Percentiles rank a stretch among this genome's conserved stretches.
Conservation (phyloP, 1,140 invertebrate genomes). For the Ridgeia piscesae region DNA sequence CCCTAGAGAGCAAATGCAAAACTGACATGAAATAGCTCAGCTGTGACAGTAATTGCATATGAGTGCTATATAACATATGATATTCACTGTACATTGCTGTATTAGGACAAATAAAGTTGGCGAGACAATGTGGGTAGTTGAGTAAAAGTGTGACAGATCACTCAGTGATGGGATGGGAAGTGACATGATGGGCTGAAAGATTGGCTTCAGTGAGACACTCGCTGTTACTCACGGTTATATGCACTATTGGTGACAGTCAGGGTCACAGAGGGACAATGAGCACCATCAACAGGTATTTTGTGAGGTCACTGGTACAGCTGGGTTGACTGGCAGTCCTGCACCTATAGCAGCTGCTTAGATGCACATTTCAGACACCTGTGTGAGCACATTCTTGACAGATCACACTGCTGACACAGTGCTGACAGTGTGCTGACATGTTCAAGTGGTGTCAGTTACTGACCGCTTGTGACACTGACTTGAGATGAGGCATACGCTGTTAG, state of each 20-base stretch:
- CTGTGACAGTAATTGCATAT: background rate
- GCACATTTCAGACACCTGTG: background rate
- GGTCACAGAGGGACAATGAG: background rate
- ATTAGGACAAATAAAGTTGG: background rate
- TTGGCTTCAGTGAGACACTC: background rate
- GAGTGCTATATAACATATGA: background rate
- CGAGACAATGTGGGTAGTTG: background rate
- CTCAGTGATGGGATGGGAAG: background rate
- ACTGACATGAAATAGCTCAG: background rate
- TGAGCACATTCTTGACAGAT: background rate
- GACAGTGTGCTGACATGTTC: too few relatives aligned
- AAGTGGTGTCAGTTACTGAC: too few relatives aligned
- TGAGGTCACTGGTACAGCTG: background rate
- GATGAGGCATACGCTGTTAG: background rate
- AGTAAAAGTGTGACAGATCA: background rate
- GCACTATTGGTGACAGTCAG: background rate
- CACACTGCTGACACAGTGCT: background rate
- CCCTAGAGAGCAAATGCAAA: background rate
- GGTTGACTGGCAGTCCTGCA: background rate
- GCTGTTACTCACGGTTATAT: background rate
- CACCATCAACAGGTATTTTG: background rate
- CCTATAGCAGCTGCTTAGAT: too few relatives aligned
- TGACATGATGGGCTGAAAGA: background rate
- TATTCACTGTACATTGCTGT: background rate
- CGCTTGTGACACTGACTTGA: background rate